Base-by-base conservation (phyloP, 2,113 vertebrate species). In the Taxidea taxus region DNA sequence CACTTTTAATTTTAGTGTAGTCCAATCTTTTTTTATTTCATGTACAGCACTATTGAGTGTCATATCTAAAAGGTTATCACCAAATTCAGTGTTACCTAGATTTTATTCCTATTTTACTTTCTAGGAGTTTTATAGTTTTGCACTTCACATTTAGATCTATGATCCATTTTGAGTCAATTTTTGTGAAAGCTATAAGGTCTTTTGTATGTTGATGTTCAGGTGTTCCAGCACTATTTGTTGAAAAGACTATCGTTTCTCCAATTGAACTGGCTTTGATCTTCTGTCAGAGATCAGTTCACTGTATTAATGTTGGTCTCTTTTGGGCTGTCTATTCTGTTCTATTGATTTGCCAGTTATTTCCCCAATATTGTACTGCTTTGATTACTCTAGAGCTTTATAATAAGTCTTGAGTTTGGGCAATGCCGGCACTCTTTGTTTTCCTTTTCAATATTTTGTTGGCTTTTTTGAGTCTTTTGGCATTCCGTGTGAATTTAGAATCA, bases 1-100 rank as follows among this genome's bases (percentile, higher is more conserved):
- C 21, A 89, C 49, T 64, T 81, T 81, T 87, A 72, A 83, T 90
- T 93, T 90, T 88, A 70, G 64, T 89, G 44, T 88, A 84, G n/a
- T 72, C 25, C 27, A 56, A 21, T 75, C 34, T 87, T 34, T 23
- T 66, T 84, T 77, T 47, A 51, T 77, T 87, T 95, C 29, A 82
- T 25, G 13, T 25, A 1, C 1, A 34, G 1, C 54, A 44, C 6
- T 77, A 18, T 15, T 91, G 39, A 20, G 34, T 72, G 37, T 72
- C 47, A 0, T 70, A 54, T 39, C 42, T 78, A 39, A 72, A 85
- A 90, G 54, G 9, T 68, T 47, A 68, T 64, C 44, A 29, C 15
- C 16, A 92, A 70, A 70, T 49, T 9, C 14, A 95, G 27, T 20
- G 51, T 68, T 56, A 47, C 7, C 18, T 37, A 51, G 29, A 21